Percentiles rank a stretch among this genome's conserved stretches.
Evolutionary conservation across 2,888 invertebrate species (phyloP).

Genomic region (Eucriotettix oculatus): DNA sequence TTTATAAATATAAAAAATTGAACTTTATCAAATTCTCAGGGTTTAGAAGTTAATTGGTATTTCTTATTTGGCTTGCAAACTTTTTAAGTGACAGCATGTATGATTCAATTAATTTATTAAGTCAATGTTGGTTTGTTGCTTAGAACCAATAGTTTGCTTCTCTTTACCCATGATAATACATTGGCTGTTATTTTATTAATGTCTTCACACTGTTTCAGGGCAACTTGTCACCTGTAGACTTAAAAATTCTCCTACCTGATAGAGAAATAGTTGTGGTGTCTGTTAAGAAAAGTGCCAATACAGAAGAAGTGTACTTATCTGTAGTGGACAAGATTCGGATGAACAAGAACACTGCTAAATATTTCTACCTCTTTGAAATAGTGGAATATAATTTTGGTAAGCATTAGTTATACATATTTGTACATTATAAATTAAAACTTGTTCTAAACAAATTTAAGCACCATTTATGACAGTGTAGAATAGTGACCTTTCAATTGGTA

Average conservation of each 20-base stretch:
- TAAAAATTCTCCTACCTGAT: constrained; percentile 73
- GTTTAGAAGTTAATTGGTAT: no score
- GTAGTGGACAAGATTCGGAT: constrained; percentile 73
- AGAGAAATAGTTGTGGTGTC: constrained; percentile 77
- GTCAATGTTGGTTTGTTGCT: no score
- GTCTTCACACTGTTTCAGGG: constrained; percentile 18
- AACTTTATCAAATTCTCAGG: no score
- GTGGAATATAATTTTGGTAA: constrained; percentile 93
- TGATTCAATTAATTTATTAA: no score
- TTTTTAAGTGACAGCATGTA: no score
- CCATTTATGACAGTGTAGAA: not conserved
- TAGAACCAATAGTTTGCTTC: no score
- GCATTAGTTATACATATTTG: constrained; percentile 17
- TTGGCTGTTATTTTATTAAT: not conserved
- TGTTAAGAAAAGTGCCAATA: constrained; percentile 72
- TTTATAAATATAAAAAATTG: no score
- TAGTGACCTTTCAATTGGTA: not conserved
- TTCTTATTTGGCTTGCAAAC: no score
- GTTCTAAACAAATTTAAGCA: not conserved
- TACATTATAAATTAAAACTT: not conserved
- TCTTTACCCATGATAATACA: no score
- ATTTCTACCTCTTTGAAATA: constrained; percentile 92
- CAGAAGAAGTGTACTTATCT: constrained; percentile 79
- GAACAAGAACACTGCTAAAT: constrained; percentile 63
- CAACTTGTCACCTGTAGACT: constrained; percentile 35